Evolutionary conservation across 1,140 invertebrate genomes (phyloP), one percentile per base, ranked within the genome.

Genomic region (Colletes latitarsis): DNA sequence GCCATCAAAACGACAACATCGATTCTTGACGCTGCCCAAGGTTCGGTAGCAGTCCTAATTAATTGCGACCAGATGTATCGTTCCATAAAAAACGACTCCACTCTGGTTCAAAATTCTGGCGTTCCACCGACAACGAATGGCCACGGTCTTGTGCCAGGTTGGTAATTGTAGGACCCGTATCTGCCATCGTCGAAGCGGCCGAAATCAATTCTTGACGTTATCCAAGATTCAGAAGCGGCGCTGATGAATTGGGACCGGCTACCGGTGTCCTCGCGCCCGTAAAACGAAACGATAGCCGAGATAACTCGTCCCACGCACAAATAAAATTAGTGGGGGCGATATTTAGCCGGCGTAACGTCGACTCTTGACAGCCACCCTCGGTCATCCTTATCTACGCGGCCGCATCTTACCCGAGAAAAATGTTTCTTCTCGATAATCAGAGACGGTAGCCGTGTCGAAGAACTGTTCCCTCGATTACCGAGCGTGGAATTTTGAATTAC

Each of bases 311-410:
- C 77, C 69, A 82, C 79, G 79, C 82, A 71, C 75, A 84, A 76
- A 82, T 82, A 84, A 88, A 87, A 88, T 83, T 82, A 86, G 82
- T 69, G 81, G 84, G 85, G 84, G 84, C 86, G 88, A 89, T 88
- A 90, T 89, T 90, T 90, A 89, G 87, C 82, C 83, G 82, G 84
- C 81, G 76, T 86, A 87, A 88, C 84, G 88, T 87, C 84, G 83
- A 88, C 84, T 84, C 85, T 88, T 68, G 86, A 88, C 86, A 83
- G 88, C 77, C 74, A 82, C 86, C 85, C 87, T 91, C 88, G 87
- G 84, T 88, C 88, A 90, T 82, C 62, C 87, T 91, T 91, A 91
- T 91, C 89, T 84, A 49, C 55, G 60, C 70, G 76, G 52, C 64
- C 79, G 75, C 78, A 90, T 91, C 90, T 90, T 75, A 68, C 55